Percentiles rank a stretch among this genome's conserved stretches.
phyloP scores from a whole-genome alignment of 1,140 invertebrate genomes.

The Scaptomyza montana region DNA sequence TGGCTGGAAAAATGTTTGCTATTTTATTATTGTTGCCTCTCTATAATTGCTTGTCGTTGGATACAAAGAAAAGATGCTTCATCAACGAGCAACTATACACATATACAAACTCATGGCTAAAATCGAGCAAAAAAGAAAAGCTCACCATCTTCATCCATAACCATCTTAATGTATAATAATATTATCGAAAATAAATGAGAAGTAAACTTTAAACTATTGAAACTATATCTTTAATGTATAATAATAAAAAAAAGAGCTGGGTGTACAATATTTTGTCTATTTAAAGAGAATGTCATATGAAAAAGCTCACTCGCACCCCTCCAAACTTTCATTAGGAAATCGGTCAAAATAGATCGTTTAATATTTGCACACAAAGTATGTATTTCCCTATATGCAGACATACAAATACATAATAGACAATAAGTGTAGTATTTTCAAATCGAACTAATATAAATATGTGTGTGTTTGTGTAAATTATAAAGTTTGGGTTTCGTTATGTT shows the following conservation, averaged over 20 bases:
- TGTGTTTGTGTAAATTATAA: not conserved
- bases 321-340: not conserved
- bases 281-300: not conserved
- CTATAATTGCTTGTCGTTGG: conserved; percentile 1
- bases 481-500: not conserved
- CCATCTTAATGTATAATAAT: no score
- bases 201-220: no score
- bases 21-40: conserved; percentile 2
- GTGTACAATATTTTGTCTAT: not conserved
- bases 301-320: no score
- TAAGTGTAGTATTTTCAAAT: no score
- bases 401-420: no score
- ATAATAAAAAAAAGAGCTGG: no score
- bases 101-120: no score
- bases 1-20: conserved; percentile 22
- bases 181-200: no score
- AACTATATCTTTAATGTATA: not conserved
- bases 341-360: not conserved
- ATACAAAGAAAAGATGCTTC: not conserved
- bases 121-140: no score
- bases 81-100: not conserved
- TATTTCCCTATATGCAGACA: no score
- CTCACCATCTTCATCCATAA: no score
- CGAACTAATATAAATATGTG: no score
- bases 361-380: not conserved